Evolutionary conservation across 1,140 invertebrate species (phyloP).

Genomic region (Lepidurus arcticus): DNA sequence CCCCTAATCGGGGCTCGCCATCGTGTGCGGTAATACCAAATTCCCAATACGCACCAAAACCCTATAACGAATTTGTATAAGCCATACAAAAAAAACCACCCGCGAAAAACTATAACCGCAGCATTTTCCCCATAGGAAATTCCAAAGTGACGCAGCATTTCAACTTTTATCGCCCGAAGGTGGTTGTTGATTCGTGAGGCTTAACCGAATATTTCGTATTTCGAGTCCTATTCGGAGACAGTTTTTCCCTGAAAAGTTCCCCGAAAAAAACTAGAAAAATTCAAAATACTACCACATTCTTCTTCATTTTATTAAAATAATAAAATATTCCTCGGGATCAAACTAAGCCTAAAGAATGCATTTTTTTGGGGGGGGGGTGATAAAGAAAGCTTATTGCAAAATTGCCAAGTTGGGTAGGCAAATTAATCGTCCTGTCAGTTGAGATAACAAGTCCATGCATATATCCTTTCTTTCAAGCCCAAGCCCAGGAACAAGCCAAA

Average conservation of each 20-base stretch:
- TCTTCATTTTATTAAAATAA: neutral
- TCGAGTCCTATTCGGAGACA: neutral
- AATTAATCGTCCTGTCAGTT: constrained; percentile 16
- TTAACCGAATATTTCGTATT: neutral
- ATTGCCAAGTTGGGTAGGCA: constrained; percentile 6
- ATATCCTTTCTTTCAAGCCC: neutral
- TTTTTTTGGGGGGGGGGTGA: neutral
- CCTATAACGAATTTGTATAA: neutral
- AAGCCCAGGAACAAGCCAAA: neutral
- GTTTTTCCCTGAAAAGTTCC: neutral
- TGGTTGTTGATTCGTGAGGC: neutral
- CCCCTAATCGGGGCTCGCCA: neutral
- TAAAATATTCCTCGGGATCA: neutral
- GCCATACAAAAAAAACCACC: neutral
- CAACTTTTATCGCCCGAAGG: neutral
- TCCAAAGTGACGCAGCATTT: constrained; percentile 14
- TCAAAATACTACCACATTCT: neutral
- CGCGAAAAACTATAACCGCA: neutral
- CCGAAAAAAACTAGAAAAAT: neutral
- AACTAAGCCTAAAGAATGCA: neutral
- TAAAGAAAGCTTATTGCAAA: neutral
- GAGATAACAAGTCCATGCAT: neutral
- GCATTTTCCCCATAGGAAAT: neutral
- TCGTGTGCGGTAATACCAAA: neutral
- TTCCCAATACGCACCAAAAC: neutral